Conservation (phyloP, 2,888 invertebrate genomes). For the Morpho deidamia region DNA sequence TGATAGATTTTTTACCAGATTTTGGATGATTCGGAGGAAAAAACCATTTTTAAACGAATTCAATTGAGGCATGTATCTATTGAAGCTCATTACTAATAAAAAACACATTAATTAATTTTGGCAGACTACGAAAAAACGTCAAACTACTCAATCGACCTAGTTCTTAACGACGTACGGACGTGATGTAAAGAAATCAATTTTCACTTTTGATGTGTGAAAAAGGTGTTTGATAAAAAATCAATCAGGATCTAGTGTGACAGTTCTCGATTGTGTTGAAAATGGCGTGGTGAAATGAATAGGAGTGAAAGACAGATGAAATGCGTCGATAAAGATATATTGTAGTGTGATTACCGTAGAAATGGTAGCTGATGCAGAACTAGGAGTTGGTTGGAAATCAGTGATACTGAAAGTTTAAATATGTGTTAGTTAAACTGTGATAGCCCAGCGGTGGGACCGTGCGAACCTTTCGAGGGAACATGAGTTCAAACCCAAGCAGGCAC, state of each 20-base stretch:
- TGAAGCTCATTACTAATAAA: neutral
- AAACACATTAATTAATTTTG: neutral
- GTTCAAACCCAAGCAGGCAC: no score
- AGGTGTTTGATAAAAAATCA: constrained; percentile 62
- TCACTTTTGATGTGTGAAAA: constrained; percentile 44
- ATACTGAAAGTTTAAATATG: constrained; percentile 36
- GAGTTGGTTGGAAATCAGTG: constrained; percentile 36
- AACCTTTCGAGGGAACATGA: no score
- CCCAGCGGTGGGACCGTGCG: no score
- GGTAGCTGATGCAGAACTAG: neutral
- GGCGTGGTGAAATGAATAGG: constrained; percentile 48
- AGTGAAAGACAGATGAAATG: constrained; percentile 41
- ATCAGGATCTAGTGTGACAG: constrained; percentile 72
- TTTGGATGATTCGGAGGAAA: no score
- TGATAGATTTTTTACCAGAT: no score
- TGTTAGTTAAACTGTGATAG: no score
- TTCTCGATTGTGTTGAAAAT: constrained; percentile 56
- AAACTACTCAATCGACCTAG: constrained; percentile 14
- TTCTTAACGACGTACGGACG: constrained; percentile 10
- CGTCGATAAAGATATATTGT: constrained; percentile 64
- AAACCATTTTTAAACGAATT: no score
- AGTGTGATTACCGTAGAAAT: constrained; percentile 54
- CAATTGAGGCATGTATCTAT: no score
- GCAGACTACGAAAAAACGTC: neutral
- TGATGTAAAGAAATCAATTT: constrained; percentile 52